Evolutionary conservation across 2,797 vertebrate genomes (phyloP).

Genomic region (Limosa lapponica): DNA sequence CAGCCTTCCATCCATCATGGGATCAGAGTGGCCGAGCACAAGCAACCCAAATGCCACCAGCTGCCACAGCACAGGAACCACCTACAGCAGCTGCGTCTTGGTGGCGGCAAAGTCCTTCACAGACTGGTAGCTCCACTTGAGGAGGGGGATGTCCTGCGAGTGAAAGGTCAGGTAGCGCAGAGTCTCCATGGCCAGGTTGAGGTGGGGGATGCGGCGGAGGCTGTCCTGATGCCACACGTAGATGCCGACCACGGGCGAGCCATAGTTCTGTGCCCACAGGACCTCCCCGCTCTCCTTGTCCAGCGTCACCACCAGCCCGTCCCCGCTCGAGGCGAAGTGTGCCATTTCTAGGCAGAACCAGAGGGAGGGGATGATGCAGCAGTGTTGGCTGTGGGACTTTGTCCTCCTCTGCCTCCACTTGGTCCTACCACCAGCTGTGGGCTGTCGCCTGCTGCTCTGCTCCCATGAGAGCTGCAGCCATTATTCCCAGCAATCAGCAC

Average conservation of each 20-base stretch:
- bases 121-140: conserved; percentile 86
- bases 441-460: background rate
- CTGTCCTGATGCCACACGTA: conserved; percentile 93
- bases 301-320: conserved; percentile 92
- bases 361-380: background rate
- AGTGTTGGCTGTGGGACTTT: fast-evolving
- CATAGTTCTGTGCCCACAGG: conserved; percentile 94
- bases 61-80: fast-evolving
- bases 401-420: background rate
- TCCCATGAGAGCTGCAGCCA: fast-evolving
- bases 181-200: conserved; percentile 92
- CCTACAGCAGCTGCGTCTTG: conserved; percentile 89
- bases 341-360: conserved; percentile 84
- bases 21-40: fast-evolving
- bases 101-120: conserved; percentile 82
- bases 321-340: conserved; percentile 91
- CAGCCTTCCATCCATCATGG: fast-evolving
- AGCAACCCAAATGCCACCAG: fast-evolving
- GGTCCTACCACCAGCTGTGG: background rate
- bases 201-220: conserved; percentile 87
- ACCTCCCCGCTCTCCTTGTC: conserved; percentile 89
- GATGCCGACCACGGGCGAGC: conserved; percentile 89
- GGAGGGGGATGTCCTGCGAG: conserved; percentile 82
- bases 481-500: background rate
- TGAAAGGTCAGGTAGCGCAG: conserved; percentile 93